A percentile compares a stretch with the other conserved stretches of the same genome.
These are phyloP conservation scores for Zygothrica quintamaculata DNA, from an alignment of 2,888 invertebrate genomes.

Conservation along the genomic window DNA sequence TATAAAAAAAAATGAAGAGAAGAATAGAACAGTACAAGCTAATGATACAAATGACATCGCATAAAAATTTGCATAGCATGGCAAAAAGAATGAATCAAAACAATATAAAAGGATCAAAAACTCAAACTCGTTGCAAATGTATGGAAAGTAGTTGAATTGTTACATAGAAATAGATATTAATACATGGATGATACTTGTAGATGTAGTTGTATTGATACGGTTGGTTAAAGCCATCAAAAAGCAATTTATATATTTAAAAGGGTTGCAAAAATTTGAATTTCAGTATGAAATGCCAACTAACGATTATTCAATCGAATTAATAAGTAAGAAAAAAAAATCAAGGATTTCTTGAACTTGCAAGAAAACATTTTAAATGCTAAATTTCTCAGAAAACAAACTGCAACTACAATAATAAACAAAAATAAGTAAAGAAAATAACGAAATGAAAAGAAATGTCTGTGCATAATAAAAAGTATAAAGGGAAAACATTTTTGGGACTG, in stretches of 20 bases:
- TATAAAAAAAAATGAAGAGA: slow-evolving; percentile 7
- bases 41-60: slow-evolving; percentile 58
- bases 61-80: slow-evolving; percentile 48
- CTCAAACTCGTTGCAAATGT: slow-evolving; percentile 8
- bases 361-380: background rate
- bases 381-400: no score
- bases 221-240: slow-evolving; percentile 24
- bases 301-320: background rate
- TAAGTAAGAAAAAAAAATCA: no score
- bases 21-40: slow-evolving; percentile 38
- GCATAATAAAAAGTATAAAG: no score
- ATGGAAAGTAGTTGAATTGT: slow-evolving; percentile 5
- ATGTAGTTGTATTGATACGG: slow-evolving; percentile 1
- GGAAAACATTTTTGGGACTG: background rate
- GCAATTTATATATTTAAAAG: slow-evolving; percentile 8
- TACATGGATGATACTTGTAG: no score
- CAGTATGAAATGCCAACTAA: background rate
- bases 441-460: no score
- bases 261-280: background rate
- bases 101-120: slow-evolving; percentile 25
- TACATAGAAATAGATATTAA: slow-evolving; percentile 1
- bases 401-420: no score
- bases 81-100: slow-evolving; percentile 26
- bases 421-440: no score
- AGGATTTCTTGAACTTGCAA: no score